Base-by-base conservation (phyloP, 2,113 vertebrate genomes). In the Mustela nigripes region DNA sequence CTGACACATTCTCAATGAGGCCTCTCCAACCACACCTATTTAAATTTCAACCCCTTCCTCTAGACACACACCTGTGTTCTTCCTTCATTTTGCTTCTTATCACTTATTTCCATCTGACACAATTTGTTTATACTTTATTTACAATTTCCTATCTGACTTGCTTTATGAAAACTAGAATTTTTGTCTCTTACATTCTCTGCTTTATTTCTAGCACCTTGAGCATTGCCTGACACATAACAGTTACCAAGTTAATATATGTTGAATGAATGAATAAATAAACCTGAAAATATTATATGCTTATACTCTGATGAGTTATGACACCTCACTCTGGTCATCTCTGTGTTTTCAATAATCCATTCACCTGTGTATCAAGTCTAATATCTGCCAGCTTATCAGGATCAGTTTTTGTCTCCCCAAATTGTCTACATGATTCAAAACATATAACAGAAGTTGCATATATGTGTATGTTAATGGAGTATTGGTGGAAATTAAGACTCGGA, bases 201-300 rank as follows among this genome's bases (percentile, higher is more conserved):
- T 67, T 85, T 74, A 74, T 67, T 90, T 15, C 65, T 21, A 65
- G 31, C 9, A 50, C 8, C 48, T 91, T 50, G 42, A 89, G 56
- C 19, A 89, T 24, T 24, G 12, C n/a, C 81, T 82, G 76, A 31
- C 56, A 28, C 12, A 9, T 76, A 91, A 76, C 12, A 79, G 79
- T 36, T 80, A 79, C 31, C 33, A 58, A 78, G 39, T 89, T 92
- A 80, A 85, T 91, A 83, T 63, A 28, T 74, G 22, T 53, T 58
- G 48, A 91, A 83, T 83, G 36, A 88, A 71, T 88, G 42, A 79
- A 79, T 53, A 87, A 62, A n/a, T 73, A 78, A 93, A 86, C 79
- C 73, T 73, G 39, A 76, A 93, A 69, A 63, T 65, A 28, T 28
- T 71, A 14, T 42, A 7, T 79, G 53, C 48, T 83, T 91, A 63